Conservation (phyloP, 2,113 vertebrate genomes). For the Rhizomys pruinosus region DNA sequence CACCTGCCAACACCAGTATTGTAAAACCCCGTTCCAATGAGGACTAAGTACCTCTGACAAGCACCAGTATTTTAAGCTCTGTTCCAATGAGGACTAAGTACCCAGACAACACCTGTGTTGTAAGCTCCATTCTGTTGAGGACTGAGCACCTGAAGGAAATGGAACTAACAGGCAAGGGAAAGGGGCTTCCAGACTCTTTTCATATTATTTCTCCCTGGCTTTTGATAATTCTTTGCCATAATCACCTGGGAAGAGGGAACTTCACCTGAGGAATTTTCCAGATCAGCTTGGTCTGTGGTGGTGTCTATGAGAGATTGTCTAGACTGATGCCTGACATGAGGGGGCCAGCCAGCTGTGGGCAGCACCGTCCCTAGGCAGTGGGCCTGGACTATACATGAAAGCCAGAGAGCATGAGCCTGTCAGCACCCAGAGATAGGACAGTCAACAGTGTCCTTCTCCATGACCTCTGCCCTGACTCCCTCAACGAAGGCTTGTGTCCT, state of each 20-base stretch:
- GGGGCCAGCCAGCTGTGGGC: neutral
- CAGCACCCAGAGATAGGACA: no score
- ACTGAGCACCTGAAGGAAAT: neutral
- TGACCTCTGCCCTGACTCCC: neutral
- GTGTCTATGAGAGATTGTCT: neutral
- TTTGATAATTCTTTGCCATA: neutral
- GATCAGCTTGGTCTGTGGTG: neutral
- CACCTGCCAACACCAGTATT: no score
- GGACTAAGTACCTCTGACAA: no score
- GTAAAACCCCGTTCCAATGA: no score
- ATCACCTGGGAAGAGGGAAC: neutral
- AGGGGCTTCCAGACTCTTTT: neutral
- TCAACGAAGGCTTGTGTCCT: neutral
- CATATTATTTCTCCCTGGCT: neutral
- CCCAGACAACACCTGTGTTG: no score
- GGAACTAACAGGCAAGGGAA: neutral
- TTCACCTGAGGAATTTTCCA: neutral
- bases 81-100: no score
- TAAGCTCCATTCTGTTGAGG: neutral
- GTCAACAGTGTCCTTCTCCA: neutral
- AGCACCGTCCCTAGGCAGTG: neutral
- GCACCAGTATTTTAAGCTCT: no score
- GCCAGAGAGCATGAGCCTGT: neutral
- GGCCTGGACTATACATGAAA: neutral
- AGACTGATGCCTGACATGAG: no score